Conservation (phyloP, 1,140 invertebrate genomes). For the Zeugodacus cucurbitae region DNA sequence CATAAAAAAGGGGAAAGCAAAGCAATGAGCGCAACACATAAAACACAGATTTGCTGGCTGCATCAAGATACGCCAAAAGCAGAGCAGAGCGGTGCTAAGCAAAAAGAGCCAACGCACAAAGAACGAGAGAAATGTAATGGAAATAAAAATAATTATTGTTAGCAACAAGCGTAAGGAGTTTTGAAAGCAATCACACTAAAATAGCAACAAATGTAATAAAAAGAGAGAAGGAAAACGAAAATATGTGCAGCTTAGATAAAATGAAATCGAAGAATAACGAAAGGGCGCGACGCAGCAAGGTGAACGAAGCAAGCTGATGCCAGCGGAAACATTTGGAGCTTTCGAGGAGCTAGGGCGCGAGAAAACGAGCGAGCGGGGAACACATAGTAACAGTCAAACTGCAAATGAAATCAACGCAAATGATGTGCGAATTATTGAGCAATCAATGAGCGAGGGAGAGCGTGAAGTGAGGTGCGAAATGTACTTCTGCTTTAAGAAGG, state of each 20-base stretch:
- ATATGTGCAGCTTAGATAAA: not conserved
- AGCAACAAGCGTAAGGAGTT: not conserved
- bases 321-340: no score
- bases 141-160: slow-evolving; percentile 15
- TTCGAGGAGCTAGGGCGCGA: not conserved
- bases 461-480: not conserved
- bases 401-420: slow-evolving; percentile 24
- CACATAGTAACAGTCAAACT: not conserved
- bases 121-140: not conserved
- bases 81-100: not conserved
- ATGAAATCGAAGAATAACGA: not conserved
- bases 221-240: not conserved
- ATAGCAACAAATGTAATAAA: slow-evolving; percentile 26
- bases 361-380: not conserved
- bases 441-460: no score
- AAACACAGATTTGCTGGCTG: not conserved
- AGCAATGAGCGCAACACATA: not conserved
- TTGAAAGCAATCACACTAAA: slow-evolving; percentile 22
- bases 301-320: not conserved
- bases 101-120: not conserved
- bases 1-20: not conserved
- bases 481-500: not conserved
- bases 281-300: not conserved
- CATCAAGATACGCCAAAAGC: not conserved
- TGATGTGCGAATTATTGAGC: slow-evolving; percentile 10